A percentile compares a stretch with the other conserved stretches of the same genome.
Evolutionary conservation across 2,888 invertebrate species (phyloP).

Genomic region (Cacoxenus indagator): DNA sequence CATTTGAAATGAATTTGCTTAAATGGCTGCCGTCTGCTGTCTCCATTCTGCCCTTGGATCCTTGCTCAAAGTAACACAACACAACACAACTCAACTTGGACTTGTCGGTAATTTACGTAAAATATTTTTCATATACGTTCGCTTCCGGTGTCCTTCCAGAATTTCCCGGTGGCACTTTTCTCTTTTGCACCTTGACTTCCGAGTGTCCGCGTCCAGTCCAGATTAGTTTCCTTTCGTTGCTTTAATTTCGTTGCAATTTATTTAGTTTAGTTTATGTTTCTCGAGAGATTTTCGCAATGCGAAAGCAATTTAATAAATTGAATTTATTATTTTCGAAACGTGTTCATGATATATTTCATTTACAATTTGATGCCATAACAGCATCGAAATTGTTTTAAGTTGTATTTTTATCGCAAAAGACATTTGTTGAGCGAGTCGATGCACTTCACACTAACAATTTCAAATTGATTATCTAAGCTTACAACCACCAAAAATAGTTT

Average conservation of each 20-base stretch:
- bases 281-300: conserved; percentile 31
- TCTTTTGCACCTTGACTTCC: too few species aligned
- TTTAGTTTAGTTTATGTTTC: conserved; percentile 6
- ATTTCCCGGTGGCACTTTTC: background rate
- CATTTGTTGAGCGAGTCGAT: too few species aligned
- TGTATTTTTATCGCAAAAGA: conserved; percentile 27
- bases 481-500: too few species aligned
- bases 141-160: background rate
- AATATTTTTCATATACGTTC: conserved; percentile 44
- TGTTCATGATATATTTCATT: conserved; percentile 56
- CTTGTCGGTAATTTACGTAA: conserved; percentile 39
- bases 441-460: too few species aligned
- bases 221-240: too few species aligned
- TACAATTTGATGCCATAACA: conserved; percentile 14
- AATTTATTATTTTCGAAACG: conserved; percentile 53
- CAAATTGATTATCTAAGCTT: too few species aligned
- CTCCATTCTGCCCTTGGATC: background rate
- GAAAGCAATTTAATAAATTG: conserved; percentile 61
- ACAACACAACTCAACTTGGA: background rate
- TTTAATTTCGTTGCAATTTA: background rate
- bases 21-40: conserved; percentile 39
- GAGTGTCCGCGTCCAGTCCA: too few species aligned
- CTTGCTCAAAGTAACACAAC: background rate
- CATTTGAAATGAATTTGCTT: conserved; percentile 63
- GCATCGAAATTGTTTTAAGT: conserved; percentile 26